Conservation (phyloP, 1,140 invertebrate genomes). For the Yoshiicerus persimilis region DNA sequence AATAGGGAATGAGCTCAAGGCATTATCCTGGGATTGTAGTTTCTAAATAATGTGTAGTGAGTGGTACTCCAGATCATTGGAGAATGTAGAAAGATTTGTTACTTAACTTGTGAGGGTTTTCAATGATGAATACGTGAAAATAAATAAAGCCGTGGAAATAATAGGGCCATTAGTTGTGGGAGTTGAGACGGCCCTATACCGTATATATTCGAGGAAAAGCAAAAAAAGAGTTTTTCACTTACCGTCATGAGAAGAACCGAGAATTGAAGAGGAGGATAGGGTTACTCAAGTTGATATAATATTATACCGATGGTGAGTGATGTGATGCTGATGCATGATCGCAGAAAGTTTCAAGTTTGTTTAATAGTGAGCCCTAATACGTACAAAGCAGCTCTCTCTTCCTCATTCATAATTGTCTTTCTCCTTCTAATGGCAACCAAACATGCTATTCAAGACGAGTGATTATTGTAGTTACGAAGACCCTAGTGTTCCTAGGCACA, state of each 20-base stretch:
- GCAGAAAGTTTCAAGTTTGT: slow-evolving; percentile 31
- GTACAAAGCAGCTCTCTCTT: slow-evolving; percentile 32
- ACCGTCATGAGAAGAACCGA: background rate
- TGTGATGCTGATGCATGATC: background rate
- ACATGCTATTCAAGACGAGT: slow-evolving; percentile 25
- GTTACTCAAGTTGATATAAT: background rate
- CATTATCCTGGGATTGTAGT: no score
- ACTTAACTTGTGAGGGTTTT: background rate
- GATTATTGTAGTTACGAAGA: background rate
- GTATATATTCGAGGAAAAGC: background rate
- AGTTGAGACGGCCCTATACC: background rate
- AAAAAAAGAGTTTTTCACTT: background rate
- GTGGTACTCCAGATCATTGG: no score
- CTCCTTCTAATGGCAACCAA: slow-evolving; percentile 24
- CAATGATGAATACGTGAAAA: background rate
- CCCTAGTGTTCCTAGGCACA: no score
- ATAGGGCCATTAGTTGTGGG: background rate
- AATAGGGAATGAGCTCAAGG: no score
- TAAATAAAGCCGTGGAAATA: background rate
- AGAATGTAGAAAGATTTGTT: background rate
- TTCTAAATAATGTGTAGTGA: no score
- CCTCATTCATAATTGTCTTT: slow-evolving; percentile 44
- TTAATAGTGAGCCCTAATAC: background rate
- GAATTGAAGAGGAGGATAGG: background rate
- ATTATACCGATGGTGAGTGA: background rate